Percentiles rank a stretch among this genome's conserved stretches.
Evolutionary conservation across 2,113 vertebrate genomes (phyloP).

Genomic region (Podilymbus podiceps): DNA sequence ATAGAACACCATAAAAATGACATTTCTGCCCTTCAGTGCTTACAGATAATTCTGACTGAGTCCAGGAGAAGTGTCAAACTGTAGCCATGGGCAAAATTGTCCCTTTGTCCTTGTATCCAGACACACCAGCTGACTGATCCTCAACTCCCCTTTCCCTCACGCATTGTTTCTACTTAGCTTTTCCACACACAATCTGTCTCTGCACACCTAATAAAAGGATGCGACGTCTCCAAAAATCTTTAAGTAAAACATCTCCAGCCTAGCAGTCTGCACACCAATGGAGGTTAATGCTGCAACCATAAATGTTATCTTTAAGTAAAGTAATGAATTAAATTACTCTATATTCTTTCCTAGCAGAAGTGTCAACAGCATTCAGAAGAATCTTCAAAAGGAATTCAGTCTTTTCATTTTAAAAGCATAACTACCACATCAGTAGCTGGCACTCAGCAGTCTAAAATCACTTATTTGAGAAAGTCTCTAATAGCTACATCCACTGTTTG

Average conservation of each 20-base stretch:
- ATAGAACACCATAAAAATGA: slow-evolving; percentile 36
- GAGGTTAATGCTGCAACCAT: slow-evolving; percentile 19
- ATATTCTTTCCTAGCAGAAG: not conserved
- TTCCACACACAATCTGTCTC: not conserved
- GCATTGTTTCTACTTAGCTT: not conserved
- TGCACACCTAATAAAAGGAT: not conserved
- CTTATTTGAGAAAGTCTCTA: slow-evolving; percentile 63
- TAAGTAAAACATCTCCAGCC: not conserved
- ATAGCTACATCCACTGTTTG: slow-evolving; percentile 53
- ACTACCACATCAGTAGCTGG: slow-evolving; percentile 16
- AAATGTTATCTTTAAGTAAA: slow-evolving; percentile 6
- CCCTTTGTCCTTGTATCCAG: slow-evolving; percentile 51
- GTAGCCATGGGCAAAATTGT: slow-evolving; percentile 36
- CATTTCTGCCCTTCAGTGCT: slow-evolving; percentile 42
- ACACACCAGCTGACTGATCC: not conserved
- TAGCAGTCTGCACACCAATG: not conserved
- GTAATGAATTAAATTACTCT: slow-evolving; percentile 54
- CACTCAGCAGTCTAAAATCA: slow-evolving; percentile 58
- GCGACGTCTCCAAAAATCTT: not conserved
- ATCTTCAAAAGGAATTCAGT: slow-evolving; percentile 46
- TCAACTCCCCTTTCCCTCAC: not conserved
- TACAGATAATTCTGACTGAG: slow-evolving; percentile 39
- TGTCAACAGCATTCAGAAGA: slow-evolving; percentile 25
- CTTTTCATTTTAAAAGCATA: slow-evolving; percentile 53
- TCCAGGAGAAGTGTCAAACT: slow-evolving; percentile 35